Evolutionary conservation across 2,888 invertebrate species (phyloP), one percentile per base, ranked within the genome.

Genomic region (Chelonus formosanus): DNA sequence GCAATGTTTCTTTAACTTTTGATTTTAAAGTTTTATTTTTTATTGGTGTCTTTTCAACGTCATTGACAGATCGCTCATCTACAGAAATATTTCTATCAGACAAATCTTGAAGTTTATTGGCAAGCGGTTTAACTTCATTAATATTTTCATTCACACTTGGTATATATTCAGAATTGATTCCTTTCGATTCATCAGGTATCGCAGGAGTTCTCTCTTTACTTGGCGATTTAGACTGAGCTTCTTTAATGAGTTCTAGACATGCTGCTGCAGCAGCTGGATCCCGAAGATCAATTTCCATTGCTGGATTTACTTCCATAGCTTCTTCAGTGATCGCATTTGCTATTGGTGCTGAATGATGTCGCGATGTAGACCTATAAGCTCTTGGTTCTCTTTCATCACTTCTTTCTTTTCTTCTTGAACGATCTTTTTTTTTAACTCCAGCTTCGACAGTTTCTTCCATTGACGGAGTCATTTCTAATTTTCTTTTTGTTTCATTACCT

Each of bases 401-500:
- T 34, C 71, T 69, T 52, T 80, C 77, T 68, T 80, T 82, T 70
- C 77, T 80, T 63, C 77, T 76, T 40, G 79, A 76, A 77, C 91
- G 91, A 84, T 92, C 92, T 84, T 91, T 89, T 73, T 87, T 86
- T 61, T 87, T 87, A 20, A 85, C 84, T 4, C 79, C 80, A 10
- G 78, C 75, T 1, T 76, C 75, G 0, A 70, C 69, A 1, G 71
- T 75, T 76, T 88, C 88, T 84, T 88, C 92, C 71, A 91, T 90
- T 52, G 92, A 92, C 74, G 90, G 88, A n/a, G 92, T 91, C 35
- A 89, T 88, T 82, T 92, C 92, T 61, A 92, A 84, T 80, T 93
- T 93, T 61, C 93, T 87, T 82, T 93, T 93, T 60, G 90, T 88
- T 67, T 92, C 90, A 0, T 76, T 74, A 2, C 67, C 67, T 5